phyloP scores from a whole-genome alignment of 2,113 vertebrate genomes.

The Xerus inauris region DNA sequence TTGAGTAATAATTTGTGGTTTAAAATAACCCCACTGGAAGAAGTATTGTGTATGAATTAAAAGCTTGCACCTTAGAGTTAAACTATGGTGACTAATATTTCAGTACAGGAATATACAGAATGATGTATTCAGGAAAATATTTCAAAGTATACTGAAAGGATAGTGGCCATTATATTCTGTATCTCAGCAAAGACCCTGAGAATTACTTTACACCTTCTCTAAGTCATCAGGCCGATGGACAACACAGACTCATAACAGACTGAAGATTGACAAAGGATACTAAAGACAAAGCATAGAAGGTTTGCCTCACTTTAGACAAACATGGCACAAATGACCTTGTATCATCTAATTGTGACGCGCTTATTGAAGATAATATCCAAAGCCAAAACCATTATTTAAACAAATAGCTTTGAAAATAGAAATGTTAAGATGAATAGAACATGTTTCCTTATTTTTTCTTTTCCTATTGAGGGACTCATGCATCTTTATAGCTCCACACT shows the following conservation, averaged over 20 bases:
- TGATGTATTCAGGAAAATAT: not conserved
- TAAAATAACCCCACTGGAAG: constrained; percentile 25
- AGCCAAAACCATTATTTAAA: constrained; percentile 33
- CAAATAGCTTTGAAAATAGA: not conserved
- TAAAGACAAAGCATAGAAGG: not conserved
- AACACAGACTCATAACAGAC: not conserved
- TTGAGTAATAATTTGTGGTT: constrained; percentile 27
- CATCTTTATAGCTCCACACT: not conserved
- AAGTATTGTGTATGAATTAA: not conserved
- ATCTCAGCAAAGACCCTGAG: not conserved
- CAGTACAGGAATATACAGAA: not conserved
- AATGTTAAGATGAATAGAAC: not conserved
- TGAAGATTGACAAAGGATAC: not conserved
- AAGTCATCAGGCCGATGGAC: not conserved
- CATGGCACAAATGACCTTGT: not conserved
- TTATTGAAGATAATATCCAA: not conserved
- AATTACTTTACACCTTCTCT: not conserved
- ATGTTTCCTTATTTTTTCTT: not conserved
- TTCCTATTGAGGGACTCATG: not conserved
- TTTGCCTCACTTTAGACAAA: not conserved
- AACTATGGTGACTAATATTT: not conserved
- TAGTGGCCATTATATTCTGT: not conserved
- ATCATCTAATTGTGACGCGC: not conserved
- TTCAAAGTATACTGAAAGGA: not conserved
- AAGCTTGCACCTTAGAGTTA: not conserved